These are phyloP conservation scores for Diploptera punctata DNA, from an alignment of 2,888 invertebrate genomes.

Conservation along the genomic window DNA sequence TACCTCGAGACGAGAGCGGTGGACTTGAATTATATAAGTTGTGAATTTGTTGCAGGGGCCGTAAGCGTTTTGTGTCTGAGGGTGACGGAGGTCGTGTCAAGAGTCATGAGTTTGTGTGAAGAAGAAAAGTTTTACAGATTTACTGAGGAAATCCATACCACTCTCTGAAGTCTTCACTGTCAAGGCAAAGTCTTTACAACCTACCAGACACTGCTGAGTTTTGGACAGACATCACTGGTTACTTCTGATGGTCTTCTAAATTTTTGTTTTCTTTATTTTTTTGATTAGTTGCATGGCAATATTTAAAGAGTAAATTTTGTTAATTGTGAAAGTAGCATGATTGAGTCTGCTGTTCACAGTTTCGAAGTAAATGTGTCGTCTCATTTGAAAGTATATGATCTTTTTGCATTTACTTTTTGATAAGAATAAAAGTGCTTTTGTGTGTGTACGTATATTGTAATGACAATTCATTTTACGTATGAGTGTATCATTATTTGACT, in stretches of 20 bases:
- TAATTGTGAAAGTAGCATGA: slow-evolving; percentile 11
- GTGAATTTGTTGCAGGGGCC: slow-evolving; percentile 70
- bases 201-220: not conserved
- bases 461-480: not conserved
- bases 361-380: slow-evolving; percentile 9
- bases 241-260: not conserved
- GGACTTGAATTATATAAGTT: no score
- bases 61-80: slow-evolving; percentile 94
- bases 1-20: no score
- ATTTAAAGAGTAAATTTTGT: slow-evolving; percentile 3
- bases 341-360: slow-evolving; percentile 6
- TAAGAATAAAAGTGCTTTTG: slow-evolving; percentile 20
- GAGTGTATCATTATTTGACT: no score
- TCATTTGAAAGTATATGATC: slow-evolving; percentile 11
- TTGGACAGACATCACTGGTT: slow-evolving; percentile 5
- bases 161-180: not conserved
- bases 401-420: slow-evolving; percentile 30
- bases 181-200: slow-evolving; percentile 8
- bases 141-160: not conserved
- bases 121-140: not conserved
- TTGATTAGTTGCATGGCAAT: slow-evolving; percentile 1
- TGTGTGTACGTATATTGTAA: not conserved
- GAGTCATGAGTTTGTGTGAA: slow-evolving; percentile 64
- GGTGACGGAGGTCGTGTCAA: slow-evolving; percentile 91
- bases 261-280: no score